Evolutionary conservation across 2,797 vertebrate species (phyloP).

Genomic region (Toxotes lorentzi): DNA sequence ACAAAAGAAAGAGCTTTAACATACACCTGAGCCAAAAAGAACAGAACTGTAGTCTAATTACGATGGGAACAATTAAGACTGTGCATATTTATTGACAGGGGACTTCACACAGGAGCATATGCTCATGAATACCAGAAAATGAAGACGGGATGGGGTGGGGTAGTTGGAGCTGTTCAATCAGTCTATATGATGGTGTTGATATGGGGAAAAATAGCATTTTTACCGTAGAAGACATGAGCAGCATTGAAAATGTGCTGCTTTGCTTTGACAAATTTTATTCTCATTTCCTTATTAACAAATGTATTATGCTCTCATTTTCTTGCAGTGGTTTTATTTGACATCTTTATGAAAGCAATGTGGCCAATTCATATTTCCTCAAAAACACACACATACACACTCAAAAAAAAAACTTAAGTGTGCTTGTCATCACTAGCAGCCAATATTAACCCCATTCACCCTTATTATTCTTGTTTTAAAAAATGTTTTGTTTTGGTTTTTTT

Average conservation of each 20-base stretch:
- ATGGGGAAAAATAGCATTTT: not conserved
- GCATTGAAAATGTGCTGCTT: not conserved
- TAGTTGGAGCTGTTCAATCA: conserved; percentile 41
- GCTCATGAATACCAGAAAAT: conserved; percentile 81
- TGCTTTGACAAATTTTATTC: conserved; percentile 21
- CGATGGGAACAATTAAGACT: conserved; percentile 81
- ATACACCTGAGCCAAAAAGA: conserved; percentile 83
- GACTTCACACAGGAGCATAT: conserved; percentile 83
- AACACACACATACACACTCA: not conserved
- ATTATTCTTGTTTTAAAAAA: not conserved
- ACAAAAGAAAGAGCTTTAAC: conserved; percentile 81
- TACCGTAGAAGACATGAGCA: conserved; percentile 2
- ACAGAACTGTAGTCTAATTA: conserved; percentile 83
- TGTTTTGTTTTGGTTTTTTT: conserved; percentile 5
- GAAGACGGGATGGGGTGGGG: conserved; percentile 41
- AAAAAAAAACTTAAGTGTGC: conserved; percentile 19
- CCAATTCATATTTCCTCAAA: conserved; percentile 28
- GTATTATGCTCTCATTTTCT: not conserved
- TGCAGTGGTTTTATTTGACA: conserved; percentile 19
- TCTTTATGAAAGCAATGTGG: conserved; percentile 10
- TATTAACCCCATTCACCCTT: conserved; percentile 46
- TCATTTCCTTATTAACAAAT: conserved; percentile 7
- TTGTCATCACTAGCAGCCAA: conserved; percentile 50
- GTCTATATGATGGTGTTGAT: conserved; percentile 44
- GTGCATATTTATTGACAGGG: conserved; percentile 84